A percentile compares a stretch with the other conserved stretches of the same genome.
phyloP scores from a whole-genome alignment of 2,113 vertebrate species.

The Lycaon pictus region DNA sequence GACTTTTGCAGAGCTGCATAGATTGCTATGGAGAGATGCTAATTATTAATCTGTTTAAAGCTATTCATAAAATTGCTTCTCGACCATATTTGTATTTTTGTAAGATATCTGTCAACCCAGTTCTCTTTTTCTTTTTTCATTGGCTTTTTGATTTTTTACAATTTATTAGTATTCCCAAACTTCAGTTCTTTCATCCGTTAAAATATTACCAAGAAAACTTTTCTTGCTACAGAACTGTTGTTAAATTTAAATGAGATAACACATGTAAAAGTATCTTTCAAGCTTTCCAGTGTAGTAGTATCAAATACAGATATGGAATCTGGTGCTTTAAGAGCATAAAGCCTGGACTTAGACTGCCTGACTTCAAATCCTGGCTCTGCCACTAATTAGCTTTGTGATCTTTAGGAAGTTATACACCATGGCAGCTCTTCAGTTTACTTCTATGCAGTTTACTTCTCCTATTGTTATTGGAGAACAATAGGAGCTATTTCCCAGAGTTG shows the following conservation, averaged over 20 bases:
- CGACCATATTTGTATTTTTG: not conserved
- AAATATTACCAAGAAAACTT: not conserved
- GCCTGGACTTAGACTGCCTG: not conserved
- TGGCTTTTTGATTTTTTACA: not conserved
- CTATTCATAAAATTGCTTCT: not conserved
- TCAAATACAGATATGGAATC: not conserved
- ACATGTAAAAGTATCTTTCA: not conserved
- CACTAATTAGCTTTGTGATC: not conserved
- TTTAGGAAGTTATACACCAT: not conserved
- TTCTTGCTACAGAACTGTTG: not conserved
- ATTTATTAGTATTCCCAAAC: not conserved
- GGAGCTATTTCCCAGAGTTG: not conserved
- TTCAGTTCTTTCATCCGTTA: not conserved
- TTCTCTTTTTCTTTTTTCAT: not conserved
- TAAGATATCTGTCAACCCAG: not conserved
- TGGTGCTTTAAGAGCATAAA: not conserved
- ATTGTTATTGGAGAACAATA: not conserved
- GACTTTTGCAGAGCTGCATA: not conserved
- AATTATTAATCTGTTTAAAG: not conserved
- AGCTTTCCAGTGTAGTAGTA: not conserved
- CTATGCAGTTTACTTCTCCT: not conserved
- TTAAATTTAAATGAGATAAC: conserved; percentile 5
- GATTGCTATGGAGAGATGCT: not conserved
- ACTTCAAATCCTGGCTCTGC: not conserved
- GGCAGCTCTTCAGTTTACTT: not conserved